Evolutionary conservation across 1,140 invertebrate genomes (phyloP).

Genomic region (Sarcophaga peregrina): DNA sequence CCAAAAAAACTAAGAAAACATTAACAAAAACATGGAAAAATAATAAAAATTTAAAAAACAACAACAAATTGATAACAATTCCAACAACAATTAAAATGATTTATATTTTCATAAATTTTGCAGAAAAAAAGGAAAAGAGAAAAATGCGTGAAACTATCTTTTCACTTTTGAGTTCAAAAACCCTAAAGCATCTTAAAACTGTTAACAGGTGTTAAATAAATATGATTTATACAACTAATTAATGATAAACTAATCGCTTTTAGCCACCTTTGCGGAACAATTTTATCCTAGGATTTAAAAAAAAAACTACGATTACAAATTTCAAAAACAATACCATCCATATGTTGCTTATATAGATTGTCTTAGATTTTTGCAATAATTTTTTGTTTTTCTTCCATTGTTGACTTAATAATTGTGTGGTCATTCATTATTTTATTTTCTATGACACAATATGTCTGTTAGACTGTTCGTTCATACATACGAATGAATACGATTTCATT

Average conservation of each 20-base stretch:
- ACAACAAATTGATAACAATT: not conserved
- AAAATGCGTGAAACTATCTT: no score
- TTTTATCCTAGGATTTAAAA: no score
- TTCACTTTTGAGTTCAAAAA: not conserved
- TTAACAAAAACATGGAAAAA: not conserved
- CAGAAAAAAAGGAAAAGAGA: no score
- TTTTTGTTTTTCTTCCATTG: no score
- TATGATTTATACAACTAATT: not conserved
- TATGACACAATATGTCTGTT: no score
- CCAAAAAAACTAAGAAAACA: not conserved
- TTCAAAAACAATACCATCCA: no score
- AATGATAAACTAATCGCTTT: not conserved
- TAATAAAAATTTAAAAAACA: not conserved
- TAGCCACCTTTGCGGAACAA: no score
- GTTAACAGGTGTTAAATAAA: constrained; percentile 10
- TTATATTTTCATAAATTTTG: not conserved
- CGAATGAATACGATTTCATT: no score
- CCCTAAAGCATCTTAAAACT: not conserved
- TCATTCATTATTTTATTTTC: not conserved
- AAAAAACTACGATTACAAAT: no score
- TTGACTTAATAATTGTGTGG: not conserved
- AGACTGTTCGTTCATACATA: no score
- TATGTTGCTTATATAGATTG: no score
- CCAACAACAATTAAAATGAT: not conserved
- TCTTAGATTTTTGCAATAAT: no score